phyloP scores from a whole-genome alignment of 2,888 invertebrate species.

The Thymelicus sylvestris region DNA sequence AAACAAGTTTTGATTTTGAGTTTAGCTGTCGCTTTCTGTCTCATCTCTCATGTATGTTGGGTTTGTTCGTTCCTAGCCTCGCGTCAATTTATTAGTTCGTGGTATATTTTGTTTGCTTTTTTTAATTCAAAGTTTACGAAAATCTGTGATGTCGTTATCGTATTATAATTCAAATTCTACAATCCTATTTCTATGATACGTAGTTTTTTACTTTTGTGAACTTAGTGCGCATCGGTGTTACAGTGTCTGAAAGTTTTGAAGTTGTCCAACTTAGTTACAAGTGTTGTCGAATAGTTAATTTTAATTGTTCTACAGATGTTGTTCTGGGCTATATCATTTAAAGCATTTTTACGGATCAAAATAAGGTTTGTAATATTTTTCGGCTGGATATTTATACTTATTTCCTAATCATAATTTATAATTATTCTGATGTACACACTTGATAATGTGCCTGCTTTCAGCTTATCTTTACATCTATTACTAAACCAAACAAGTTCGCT shows the following conservation, averaged over 20 bases:
- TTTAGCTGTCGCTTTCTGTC: conserved; percentile 9
- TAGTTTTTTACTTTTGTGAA: conserved; percentile 19
- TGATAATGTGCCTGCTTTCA: background rate
- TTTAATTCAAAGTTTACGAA: background rate
- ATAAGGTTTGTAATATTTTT: conserved; percentile 45
- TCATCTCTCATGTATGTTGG: conserved; percentile 17
- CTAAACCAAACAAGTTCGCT: background rate
- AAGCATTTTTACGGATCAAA: conserved; percentile 13
- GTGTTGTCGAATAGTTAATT: conserved; percentile 54
- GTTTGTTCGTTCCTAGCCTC: conserved; percentile 17
- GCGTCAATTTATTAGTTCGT: conserved; percentile 17
- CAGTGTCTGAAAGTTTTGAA: conserved; percentile 67
- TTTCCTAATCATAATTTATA: conserved; percentile 5
- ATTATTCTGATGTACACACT: background rate
- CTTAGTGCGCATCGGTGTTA: conserved; percentile 52
- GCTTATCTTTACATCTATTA: background rate
- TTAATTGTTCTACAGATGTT: conserved; percentile 45
- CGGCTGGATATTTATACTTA: background rate
- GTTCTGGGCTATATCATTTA: conserved; percentile 37
- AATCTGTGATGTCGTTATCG: conserved; percentile 7
- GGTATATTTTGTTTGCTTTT: conserved; percentile 4
- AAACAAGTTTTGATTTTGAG: conserved; percentile 8
- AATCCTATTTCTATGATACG: background rate
- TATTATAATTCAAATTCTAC: background rate
- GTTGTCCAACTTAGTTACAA: conserved; percentile 54